Base-by-base conservation (phyloP, 2,113 vertebrate species). In the Emydura subglobosa region DNA sequence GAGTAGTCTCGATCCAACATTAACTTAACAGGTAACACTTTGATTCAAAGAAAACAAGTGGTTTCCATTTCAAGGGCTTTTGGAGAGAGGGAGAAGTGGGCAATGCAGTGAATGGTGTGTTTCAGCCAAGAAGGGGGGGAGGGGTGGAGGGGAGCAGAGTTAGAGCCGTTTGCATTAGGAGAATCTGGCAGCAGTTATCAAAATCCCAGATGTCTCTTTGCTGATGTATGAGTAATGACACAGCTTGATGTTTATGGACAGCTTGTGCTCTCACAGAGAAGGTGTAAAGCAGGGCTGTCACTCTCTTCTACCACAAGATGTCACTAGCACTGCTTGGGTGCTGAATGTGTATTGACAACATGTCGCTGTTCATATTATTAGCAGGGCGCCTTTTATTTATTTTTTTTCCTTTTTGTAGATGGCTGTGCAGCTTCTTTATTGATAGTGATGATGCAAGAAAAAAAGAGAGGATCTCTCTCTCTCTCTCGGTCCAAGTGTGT, bases 271-370 rank as follows among this genome's bases (percentile, higher is more conserved):
- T 97, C 91, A 76, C 82, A 91, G 94, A 95, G 97, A 98, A 97
- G 98, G 96, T 91, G 96, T 96, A 98, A 97, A 97, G 98, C 97
- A 98, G 97, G 97, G 97, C 97, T 97, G 98, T 98, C 97, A 96
- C 97, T 96, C 92, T 93, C 91, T 84, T 90, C 79, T 86, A 82
- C 98, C 98, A 98, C 98, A 97, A 96, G 98, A 92, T 98, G 99
- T 98, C 98, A 96, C 97, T 97, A 92, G 91, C 96, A 96, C 97
- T 59, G 97, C 95, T 98, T 86, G 79, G 44, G 93, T 84, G 97
- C 96, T 98, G 95, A 98, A 96, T 97, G 50, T 84, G 86, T 97
- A 97, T 98, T 97, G 96, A 97, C 97, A 97, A 97, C 97, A 91
- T 97, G 96, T 98, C 97, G 42, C 97, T 97, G 98, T 98, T 98